These are phyloP conservation scores for Ibycter americanus DNA, from an alignment of 2,797 vertebrate genomes.

Conservation along the genomic window DNA sequence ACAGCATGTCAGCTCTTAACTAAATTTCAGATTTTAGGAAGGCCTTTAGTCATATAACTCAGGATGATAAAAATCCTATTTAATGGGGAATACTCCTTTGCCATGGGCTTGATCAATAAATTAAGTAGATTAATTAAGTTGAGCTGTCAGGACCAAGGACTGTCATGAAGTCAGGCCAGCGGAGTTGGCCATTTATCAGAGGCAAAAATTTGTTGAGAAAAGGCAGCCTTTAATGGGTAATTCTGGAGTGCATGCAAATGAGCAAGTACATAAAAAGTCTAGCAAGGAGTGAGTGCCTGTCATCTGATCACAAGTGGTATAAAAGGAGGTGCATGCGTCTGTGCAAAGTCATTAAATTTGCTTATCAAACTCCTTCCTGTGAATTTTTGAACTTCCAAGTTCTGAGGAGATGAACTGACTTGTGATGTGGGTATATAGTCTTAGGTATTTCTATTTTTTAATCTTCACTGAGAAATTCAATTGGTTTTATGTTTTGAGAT, in stretches of 20 bases:
- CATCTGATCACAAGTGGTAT: constrained; percentile 4
- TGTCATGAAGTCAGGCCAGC: constrained; percentile 59
- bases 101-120: constrained; percentile 75
- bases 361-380: not conserved
- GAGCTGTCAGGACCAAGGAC: constrained; percentile 70
- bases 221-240: constrained; percentile 59
- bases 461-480: not conserved
- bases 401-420: constrained; percentile 8
- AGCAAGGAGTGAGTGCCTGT: constrained; percentile 12
- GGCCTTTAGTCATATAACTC: constrained; percentile 70
- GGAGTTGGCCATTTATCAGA: constrained; percentile 70
- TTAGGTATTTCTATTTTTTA: not conserved
- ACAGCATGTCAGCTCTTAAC: constrained; percentile 65
- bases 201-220: constrained; percentile 50
- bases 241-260: constrained; percentile 71
- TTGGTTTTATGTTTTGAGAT: constrained; percentile 23
- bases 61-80: constrained; percentile 75
- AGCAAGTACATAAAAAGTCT: constrained; percentile 49
- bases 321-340: constrained; percentile 1
- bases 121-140: constrained; percentile 80
- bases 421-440: not conserved
- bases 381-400: constrained; percentile 25
- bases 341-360: constrained; percentile 5
- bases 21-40: constrained; percentile 75
- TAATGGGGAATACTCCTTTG: constrained; percentile 69